phyloP scores from a whole-genome alignment of 1,140 invertebrate genomes.

The Drosophila triauraria region DNA sequence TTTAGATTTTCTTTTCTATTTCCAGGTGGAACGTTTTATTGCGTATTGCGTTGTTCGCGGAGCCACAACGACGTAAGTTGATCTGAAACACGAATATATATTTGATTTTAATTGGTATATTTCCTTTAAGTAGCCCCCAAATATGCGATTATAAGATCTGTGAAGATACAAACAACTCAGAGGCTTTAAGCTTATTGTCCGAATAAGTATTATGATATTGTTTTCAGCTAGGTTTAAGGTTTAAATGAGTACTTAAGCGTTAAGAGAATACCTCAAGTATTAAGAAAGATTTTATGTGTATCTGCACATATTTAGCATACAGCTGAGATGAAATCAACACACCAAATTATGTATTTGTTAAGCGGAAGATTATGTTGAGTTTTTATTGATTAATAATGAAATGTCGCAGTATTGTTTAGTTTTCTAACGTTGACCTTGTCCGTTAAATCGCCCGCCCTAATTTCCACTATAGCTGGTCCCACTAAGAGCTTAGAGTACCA shows the following conservation, averaged over 20 bases:
- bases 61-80: conserved; percentile 12
- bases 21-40: conserved; percentile 40
- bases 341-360: conserved; percentile 12
- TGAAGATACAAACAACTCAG: not conserved
- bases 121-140: conserved; percentile 6
- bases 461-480: not conserved
- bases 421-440: not conserved
- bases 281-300: not conserved
- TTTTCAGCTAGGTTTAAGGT: not conserved
- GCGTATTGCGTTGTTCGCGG: conserved; percentile 45
- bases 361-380: not conserved
- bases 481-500: not conserved
- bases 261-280: not conserved
- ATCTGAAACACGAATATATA: too few species aligned
- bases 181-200: not conserved
- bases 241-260: not conserved
- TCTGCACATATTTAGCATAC: conserved; percentile 7
- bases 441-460: not conserved
- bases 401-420: not conserved
- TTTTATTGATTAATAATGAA: not conserved
- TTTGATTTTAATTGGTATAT: not conserved
- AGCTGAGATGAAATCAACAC: conserved; percentile 24
- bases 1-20: not conserved
- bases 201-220: not conserved
- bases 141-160: conserved; percentile 18